Evolutionary conservation across 2,888 invertebrate species (phyloP), one percentile per base, ranked within the genome.

Genomic region (Blastobasis adustella): DNA sequence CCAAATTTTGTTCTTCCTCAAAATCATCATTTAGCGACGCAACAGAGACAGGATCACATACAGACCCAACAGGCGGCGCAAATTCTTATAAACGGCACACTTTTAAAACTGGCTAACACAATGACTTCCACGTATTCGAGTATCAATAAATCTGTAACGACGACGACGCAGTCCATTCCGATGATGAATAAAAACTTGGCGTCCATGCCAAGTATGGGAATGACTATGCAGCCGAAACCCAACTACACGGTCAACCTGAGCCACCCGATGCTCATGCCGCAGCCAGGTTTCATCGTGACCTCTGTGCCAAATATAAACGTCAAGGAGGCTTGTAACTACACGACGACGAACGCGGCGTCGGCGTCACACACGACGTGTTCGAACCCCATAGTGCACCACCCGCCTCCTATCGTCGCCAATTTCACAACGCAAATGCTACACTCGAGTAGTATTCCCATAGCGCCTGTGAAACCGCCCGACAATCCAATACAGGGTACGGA

Each of bases 291-390:
- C 63, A 85, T 89, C 55, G 84, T 89, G 50, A 90, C 90, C 55
- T 88, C 90, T 54, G 81, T 90, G 79, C 89, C 90, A 73, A 89
- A 85, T 78, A 79, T 86, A 49, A 86, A 82, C 57, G 84, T 85
- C 39, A 87, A 88, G 57, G 87, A 88, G 64, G 87, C 88, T 47
- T 87, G 86, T 85, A 82, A 85, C 63, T 80, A 77, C 55, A 69
- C 79, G 9, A 75, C 71, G 62, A 79, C 81, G 4, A 71, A 74
- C 48, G 69, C 73, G 39, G 74, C 70, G 44, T 70, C 78, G 41
- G 66, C 82, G 5, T 70, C 80, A 37, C 80, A 81, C 61, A 73
- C 74, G 10, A 66, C 77, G 37, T 84, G 78, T 63, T 79, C 85
- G 7, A 82, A 74, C 62, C 76, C 78, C 45, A 70, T 84, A 53